A percentile compares a stretch with the other conserved stretches of the same genome.
Conservation (phyloP, 2,797 vertebrate genomes). For the Myotis daubentonii region DNA sequence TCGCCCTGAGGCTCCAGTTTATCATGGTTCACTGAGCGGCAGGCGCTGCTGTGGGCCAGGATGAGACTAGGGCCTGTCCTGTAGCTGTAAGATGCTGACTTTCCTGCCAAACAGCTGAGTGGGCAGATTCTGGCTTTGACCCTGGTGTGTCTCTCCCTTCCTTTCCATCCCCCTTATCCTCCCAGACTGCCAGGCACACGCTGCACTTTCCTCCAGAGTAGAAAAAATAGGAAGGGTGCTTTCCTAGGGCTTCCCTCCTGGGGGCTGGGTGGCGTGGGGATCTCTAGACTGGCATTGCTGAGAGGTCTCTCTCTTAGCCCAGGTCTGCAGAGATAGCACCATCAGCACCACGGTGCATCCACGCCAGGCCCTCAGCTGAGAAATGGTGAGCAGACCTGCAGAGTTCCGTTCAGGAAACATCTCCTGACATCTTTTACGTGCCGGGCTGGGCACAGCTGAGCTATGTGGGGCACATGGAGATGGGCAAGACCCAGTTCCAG, state of each 20-base stretch:
- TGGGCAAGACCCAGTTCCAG: background rate
- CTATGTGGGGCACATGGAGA: background rate
- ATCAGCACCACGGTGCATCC: background rate
- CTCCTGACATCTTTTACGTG: background rate
- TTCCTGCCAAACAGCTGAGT: background rate
- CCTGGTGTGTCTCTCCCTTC: background rate
- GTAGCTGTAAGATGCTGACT: background rate
- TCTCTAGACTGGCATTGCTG: background rate
- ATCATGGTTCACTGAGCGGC: background rate
- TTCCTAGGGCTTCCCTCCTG: background rate
- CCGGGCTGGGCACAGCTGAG: background rate
- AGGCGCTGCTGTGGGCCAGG: background rate
- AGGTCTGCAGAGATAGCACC: background rate
- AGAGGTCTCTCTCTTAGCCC: background rate
- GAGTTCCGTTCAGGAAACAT: background rate
- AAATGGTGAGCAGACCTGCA: background rate
- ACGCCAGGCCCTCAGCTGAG: fast-evolving
- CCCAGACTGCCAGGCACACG: background rate
- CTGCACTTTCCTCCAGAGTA: background rate
- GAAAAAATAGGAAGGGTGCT: background rate
- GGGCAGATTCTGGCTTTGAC: background rate
- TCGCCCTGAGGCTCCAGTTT: background rate
- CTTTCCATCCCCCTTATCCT: background rate
- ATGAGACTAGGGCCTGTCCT: background rate
- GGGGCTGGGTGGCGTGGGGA: background rate